Conservation (phyloP, 2,113 vertebrate genomes). For the Heptranchias perlo region DNA sequence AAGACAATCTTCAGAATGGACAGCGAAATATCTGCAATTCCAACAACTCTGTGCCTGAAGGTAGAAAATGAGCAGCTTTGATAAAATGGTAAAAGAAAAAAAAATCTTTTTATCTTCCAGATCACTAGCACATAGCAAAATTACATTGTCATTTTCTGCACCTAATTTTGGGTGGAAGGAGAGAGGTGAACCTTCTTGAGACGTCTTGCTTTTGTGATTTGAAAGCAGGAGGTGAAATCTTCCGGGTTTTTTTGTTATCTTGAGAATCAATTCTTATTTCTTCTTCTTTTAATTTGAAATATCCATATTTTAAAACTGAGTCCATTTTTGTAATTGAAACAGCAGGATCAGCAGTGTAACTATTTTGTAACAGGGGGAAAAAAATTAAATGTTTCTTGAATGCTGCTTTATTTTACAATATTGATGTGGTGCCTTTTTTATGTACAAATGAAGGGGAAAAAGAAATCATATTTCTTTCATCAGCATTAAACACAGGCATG, state of each 20-base stretch:
- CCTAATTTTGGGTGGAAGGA: background rate
- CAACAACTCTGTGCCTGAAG: slow-evolving; percentile 75
- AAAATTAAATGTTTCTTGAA: slow-evolving; percentile 24
- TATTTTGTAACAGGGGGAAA: background rate
- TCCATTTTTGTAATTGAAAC: background rate
- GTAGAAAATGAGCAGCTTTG: slow-evolving; percentile 88
- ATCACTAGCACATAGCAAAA: slow-evolving; percentile 73
- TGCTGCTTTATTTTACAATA: background rate
- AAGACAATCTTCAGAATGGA: slow-evolving; percentile 55
- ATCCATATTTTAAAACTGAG: background rate
- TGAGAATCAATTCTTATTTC: background rate
- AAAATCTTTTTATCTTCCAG: slow-evolving; percentile 60
- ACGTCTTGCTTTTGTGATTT: background rate
- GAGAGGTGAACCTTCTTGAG: background rate
- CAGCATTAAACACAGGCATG: background rate
- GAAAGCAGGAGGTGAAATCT: background rate
- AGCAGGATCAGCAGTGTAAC: background rate
- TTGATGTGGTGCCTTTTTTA: background rate
- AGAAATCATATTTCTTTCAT: slow-evolving; percentile 11
- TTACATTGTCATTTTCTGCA: slow-evolving; percentile 60
- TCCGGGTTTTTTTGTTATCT: background rate
- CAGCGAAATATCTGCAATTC: slow-evolving; percentile 78
- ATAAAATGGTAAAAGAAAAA: slow-evolving; percentile 74
- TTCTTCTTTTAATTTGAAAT: background rate
- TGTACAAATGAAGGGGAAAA: background rate